phyloP scores from a whole-genome alignment of 2,113 vertebrate species.

The Onychostoma macrolepis region DNA sequence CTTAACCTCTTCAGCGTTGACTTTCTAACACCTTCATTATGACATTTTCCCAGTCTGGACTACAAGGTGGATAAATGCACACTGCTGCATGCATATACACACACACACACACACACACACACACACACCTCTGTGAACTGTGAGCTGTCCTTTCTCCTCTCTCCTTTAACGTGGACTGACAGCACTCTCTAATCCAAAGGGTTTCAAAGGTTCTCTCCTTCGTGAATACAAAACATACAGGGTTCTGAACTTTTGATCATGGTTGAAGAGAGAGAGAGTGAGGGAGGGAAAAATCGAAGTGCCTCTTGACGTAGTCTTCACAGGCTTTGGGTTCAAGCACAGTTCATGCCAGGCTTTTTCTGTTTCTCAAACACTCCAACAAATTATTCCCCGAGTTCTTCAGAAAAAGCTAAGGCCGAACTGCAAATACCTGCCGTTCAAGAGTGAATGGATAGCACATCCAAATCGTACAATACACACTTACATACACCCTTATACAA shows the following conservation, averaged over 20 bases:
- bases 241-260: slow-evolving; percentile 80
- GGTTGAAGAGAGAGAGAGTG: slow-evolving; percentile 66
- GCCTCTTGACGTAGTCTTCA: slow-evolving; percentile 78
- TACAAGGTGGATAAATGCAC: slow-evolving; percentile 18
- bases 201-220: slow-evolving; percentile 78
- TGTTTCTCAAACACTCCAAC: slow-evolving; percentile 45
- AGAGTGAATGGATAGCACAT: not conserved
- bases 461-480: slow-evolving; percentile 1
- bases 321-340: slow-evolving; percentile 75
- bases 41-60: slow-evolving; percentile 24
- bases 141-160: slow-evolving; percentile 65
- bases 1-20: slow-evolving; percentile 42
- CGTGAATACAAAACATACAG: slow-evolving; percentile 79
- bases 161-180: slow-evolving; percentile 75
- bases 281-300: slow-evolving; percentile 72
- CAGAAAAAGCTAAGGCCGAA: slow-evolving; percentile 9
- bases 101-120: too few species aligned
- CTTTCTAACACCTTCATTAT: slow-evolving; percentile 50
- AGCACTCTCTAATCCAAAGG: slow-evolving; percentile 76
- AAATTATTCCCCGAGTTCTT: slow-evolving; percentile 13
- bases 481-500: not conserved
- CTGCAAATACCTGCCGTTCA: not conserved
- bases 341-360: slow-evolving; percentile 73
- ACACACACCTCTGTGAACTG: slow-evolving; percentile 54
- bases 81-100: not conserved